Conservation (phyloP, 2,113 vertebrate genomes). For the Cyanistes caeruleus region DNA sequence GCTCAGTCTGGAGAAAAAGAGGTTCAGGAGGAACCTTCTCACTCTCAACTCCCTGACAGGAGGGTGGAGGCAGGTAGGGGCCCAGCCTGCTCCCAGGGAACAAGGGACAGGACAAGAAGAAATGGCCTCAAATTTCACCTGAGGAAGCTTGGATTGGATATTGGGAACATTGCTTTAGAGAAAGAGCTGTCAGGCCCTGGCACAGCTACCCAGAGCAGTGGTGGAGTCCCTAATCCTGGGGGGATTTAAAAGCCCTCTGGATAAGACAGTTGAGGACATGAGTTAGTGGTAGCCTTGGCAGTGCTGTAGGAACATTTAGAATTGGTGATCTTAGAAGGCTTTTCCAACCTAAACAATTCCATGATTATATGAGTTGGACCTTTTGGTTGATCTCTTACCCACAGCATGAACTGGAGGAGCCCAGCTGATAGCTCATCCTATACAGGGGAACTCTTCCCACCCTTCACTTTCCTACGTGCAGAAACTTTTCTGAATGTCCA, state of each 20-base stretch:
- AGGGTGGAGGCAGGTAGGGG: not conserved
- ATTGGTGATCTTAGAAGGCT: not conserved
- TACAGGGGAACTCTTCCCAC: not conserved
- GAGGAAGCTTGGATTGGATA: not conserved
- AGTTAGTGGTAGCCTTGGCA: not conserved
- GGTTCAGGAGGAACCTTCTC: not conserved
- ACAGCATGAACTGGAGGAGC: rapidly evolving
- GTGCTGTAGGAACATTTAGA: not conserved
- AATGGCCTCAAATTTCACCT: not conserved
- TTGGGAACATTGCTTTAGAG: not conserved
- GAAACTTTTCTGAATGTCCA: not conserved
- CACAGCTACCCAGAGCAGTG: not conserved
- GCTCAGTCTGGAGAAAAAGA: not conserved
- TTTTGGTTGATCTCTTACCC: not conserved
- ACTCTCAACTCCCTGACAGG: not conserved
- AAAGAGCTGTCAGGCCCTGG: not conserved
- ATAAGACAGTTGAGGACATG: not conserved
- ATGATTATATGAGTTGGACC: not conserved
- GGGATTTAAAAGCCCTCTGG: not conserved
- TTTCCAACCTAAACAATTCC: not conserved
- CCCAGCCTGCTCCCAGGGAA: rapidly evolving
- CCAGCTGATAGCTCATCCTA: not conserved
- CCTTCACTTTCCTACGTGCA: not conserved
- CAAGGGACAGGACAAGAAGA: not conserved
- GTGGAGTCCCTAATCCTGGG: rapidly evolving